Percentiles rank a stretch among this genome's conserved stretches.
These are phyloP conservation scores for Ecliptopera silaceata DNA, from an alignment of 2,888 invertebrate species.

Conservation along the genomic window DNA sequence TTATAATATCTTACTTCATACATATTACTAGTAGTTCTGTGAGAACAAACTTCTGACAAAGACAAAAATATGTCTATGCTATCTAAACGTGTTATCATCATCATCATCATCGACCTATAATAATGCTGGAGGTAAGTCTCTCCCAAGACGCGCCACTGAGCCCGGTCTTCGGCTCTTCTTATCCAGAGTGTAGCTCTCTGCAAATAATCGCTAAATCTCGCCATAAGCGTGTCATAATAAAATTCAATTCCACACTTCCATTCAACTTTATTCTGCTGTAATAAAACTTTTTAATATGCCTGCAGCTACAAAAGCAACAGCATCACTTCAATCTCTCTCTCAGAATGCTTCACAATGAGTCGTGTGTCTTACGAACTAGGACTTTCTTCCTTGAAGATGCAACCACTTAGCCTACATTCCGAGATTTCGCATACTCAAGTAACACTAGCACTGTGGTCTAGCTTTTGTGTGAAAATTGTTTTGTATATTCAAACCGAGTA, in stretches of 20 bases:
- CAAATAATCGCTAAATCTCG: too few relatives aligned
- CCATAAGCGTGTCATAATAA: too few relatives aligned
- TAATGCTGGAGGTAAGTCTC: too few relatives aligned
- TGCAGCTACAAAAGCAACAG: conserved; percentile 14
- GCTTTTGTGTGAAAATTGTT: conserved; percentile 12
- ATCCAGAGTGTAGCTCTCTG: too few relatives aligned
- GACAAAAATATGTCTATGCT: too few relatives aligned
- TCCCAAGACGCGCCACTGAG: too few relatives aligned
- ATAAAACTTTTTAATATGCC: conserved; percentile 20
- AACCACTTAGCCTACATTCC: conserved; percentile 34
- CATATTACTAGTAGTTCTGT: too few relatives aligned
- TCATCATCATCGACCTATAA: too few relatives aligned
- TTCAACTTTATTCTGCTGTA: background rate
- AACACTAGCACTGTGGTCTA: conserved; percentile 21
- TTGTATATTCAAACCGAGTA: background rate
- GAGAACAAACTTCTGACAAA: too few relatives aligned
- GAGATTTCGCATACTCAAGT: conserved; percentile 4
- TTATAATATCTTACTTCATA: too few relatives aligned
- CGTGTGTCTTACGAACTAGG: conserved; percentile 19
- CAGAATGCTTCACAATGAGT: conserved; percentile 19
- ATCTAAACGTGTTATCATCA: too few relatives aligned
- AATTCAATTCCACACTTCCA: background rate
- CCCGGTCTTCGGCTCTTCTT: too few relatives aligned
- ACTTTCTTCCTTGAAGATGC: conserved; percentile 25
- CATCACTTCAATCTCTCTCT: conserved; percentile 18